phyloP scores from a whole-genome alignment of 2,888 invertebrate genomes.

The Nasonia oneida region DNA sequence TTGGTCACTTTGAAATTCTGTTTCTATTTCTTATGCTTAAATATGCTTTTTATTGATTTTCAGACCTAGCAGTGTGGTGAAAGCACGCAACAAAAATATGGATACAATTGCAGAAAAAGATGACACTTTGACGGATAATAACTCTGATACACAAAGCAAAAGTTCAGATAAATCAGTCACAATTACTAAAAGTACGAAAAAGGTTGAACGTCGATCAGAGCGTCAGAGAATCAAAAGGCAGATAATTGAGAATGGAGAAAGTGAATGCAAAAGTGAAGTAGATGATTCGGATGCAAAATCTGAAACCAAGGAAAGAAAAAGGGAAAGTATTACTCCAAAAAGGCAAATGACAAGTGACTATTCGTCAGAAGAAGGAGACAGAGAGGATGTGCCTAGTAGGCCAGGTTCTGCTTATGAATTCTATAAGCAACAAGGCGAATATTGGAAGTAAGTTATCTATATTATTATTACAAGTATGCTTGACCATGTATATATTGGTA shows the following conservation, averaged over 20 bases:
- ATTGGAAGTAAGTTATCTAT: conserved; percentile 88
- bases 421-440: conserved; percentile 89
- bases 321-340: conserved; percentile 77
- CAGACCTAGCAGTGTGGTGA: conserved; percentile 68
- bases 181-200: conserved; percentile 66
- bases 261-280: conserved; percentile 68
- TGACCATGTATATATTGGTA: too few species aligned
- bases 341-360: conserved; percentile 81
- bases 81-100: conserved; percentile 69
- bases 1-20: not conserved
- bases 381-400: conserved; percentile 79
- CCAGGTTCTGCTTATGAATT: conserved; percentile 85
- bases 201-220: conserved; percentile 73
- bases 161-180: conserved; percentile 66
- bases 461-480: not conserved
- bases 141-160: conserved; percentile 63
- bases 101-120: conserved; percentile 71
- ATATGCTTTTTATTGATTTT: not conserved
- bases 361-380: conserved; percentile 83
- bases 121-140: conserved; percentile 63
- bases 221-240: conserved; percentile 74
- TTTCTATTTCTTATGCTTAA: not conserved
- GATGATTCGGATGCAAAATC: conserved; percentile 64
- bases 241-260: conserved; percentile 72
- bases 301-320: conserved; percentile 73